These are phyloP conservation scores for Nymphicus hollandicus DNA, from an alignment of 2,113 vertebrate genomes.

Conservation along the genomic window DNA sequence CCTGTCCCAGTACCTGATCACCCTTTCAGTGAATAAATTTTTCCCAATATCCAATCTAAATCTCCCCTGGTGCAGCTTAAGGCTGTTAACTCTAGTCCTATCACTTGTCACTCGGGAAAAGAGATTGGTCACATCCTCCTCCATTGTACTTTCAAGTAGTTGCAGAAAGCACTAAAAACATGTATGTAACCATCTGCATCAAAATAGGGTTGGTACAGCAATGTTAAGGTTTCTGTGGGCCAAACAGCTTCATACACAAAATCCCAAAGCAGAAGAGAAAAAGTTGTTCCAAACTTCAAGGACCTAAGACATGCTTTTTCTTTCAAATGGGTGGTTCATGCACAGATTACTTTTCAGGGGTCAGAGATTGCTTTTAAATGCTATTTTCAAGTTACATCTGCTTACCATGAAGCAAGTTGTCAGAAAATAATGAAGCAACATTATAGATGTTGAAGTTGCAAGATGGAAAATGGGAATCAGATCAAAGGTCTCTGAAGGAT, in stretches of 20 bases:
- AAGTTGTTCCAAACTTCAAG: background rate
- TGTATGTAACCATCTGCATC: background rate
- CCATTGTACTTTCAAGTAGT: background rate
- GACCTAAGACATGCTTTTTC: background rate
- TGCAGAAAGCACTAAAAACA: background rate
- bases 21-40: background rate
- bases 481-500: conserved; percentile 70
- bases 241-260: background rate
- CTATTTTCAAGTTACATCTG: conserved; percentile 67
- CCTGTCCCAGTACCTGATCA: background rate
- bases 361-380: conserved; percentile 63
- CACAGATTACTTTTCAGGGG: conserved; percentile 38
- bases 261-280: background rate
- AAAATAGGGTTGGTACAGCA: background rate
- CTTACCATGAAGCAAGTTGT: conserved; percentile 68
- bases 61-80: background rate
- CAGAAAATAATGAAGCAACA: conserved; percentile 73
- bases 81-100: background rate
- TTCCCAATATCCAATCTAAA: background rate
- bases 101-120: background rate
- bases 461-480: conserved; percentile 59
- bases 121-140: background rate
- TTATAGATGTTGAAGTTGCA: conserved; percentile 62
- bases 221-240: background rate
- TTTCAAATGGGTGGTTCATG: conserved; percentile 34